Percentiles rank a stretch among this genome's conserved stretches.
These are phyloP conservation scores for Edolisoma coerulescens DNA, from an alignment of 2,113 vertebrate genomes.

Conservation along the genomic window DNA sequence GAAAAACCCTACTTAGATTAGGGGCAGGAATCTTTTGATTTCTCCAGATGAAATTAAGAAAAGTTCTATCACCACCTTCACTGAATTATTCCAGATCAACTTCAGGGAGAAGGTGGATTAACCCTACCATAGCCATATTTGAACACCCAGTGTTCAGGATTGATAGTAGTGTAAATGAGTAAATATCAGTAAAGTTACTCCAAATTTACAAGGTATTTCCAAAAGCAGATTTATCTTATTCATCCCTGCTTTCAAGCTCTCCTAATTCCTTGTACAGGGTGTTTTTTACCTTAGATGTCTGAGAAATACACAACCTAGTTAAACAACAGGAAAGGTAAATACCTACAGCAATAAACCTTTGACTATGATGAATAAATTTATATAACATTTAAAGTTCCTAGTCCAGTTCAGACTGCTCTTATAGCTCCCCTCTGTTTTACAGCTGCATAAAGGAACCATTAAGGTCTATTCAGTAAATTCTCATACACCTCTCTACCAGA, in stretches of 20 bases:
- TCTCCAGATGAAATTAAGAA: not conserved
- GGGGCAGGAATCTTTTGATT: not conserved
- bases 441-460: conserved; percentile 36
- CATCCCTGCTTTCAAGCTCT: not conserved
- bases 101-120: not conserved
- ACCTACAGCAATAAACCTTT: conserved; percentile 38
- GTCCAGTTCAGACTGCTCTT: not conserved
- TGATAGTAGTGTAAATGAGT: not conserved
- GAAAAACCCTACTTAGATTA: not conserved
- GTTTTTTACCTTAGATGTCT: not conserved
- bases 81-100: not conserved
- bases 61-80: not conserved
- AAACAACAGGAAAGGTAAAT: conserved; percentile 30
- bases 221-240: not conserved
- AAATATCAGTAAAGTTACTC: not conserved
- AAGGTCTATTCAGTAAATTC: conserved; percentile 23
- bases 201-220: not conserved
- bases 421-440: conserved; percentile 42
- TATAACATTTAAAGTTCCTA: conserved; percentile 18
- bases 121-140: not conserved
- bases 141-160: not conserved
- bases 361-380: conserved; percentile 25
- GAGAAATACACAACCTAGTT: conserved; percentile 27
- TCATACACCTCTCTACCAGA: conserved; percentile 14
- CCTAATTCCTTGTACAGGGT: not conserved